phyloP scores from a whole-genome alignment of 1,140 invertebrate species.

The Drosophila parabipectinata region DNA sequence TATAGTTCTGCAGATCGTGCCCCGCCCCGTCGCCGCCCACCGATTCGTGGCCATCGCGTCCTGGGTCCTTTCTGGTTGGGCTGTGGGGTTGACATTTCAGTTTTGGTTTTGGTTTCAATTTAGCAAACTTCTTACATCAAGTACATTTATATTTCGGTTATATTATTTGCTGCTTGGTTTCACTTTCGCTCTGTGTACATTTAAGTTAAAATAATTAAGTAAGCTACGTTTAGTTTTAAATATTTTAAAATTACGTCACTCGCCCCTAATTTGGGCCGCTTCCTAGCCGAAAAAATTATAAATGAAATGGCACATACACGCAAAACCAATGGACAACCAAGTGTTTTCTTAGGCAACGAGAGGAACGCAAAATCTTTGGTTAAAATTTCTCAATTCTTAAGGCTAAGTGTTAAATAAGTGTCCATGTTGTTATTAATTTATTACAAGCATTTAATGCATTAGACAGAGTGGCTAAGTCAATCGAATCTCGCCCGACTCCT shows the following conservation, averaged over 20 bases:
- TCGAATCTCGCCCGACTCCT: slow-evolving; percentile 43
- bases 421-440: slow-evolving; percentile 28
- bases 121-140: slow-evolving; percentile 80
- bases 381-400: slow-evolving; percentile 58
- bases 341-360: slow-evolving; percentile 37
- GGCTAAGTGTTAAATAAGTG: slow-evolving; percentile 46
- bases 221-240: slow-evolving; percentile 75
- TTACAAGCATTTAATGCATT: slow-evolving; percentile 76
- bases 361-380: slow-evolving; percentile 75
- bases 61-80: slow-evolving; percentile 23
- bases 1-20: neutral
- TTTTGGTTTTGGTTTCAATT: slow-evolving; percentile 53
- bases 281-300: slow-evolving; percentile 20
- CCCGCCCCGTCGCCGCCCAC: slow-evolving; percentile 12
- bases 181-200: slow-evolving; percentile 59
- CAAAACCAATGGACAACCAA: slow-evolving; percentile 20
- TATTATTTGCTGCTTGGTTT: slow-evolving; percentile 47
- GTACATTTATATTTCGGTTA: slow-evolving; percentile 73
- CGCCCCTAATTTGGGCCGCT: slow-evolving; percentile 53
- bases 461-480: slow-evolving; percentile 65
- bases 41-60: slow-evolving; percentile 18
- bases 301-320: slow-evolving; percentile 6
- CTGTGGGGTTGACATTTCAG: slow-evolving; percentile 47
- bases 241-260: slow-evolving; percentile 77
- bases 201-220: slow-evolving; percentile 78